Conservation (phyloP, 2,113 vertebrate genomes). For the Nothobranchius furzeri region DNA sequence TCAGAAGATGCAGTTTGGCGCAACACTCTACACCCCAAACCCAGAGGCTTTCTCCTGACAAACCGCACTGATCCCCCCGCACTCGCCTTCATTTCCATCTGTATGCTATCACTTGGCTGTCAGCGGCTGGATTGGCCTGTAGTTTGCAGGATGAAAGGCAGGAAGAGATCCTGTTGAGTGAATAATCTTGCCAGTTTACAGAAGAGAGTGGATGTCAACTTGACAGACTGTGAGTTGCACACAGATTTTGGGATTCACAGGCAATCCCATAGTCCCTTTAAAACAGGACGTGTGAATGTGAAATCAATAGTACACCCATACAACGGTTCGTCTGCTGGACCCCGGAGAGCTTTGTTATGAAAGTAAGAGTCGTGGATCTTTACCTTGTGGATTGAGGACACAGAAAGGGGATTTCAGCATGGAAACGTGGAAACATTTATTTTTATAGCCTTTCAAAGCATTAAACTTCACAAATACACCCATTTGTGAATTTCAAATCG, state of each 20-base stretch:
- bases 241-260: conserved; percentile 78
- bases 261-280: conserved; percentile 80
- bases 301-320: conserved; percentile 86
- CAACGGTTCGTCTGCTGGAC: conserved; percentile 80
- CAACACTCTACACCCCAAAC: conserved; percentile 48
- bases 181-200: conserved; percentile 83
- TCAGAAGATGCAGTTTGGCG: conserved; percentile 39
- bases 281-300: conserved; percentile 81
- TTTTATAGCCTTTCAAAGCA: conserved; percentile 40
- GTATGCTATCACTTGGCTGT: conserved; percentile 80
- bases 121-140: conserved; percentile 77
- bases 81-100: conserved; percentile 77
- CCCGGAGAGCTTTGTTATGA: conserved; percentile 71
- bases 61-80: conserved; percentile 62
- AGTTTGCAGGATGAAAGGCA: conserved; percentile 78
- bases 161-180: conserved; percentile 82
- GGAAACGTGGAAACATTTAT: conserved; percentile 52
- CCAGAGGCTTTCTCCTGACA: conserved; percentile 66
- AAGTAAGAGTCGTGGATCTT: conserved; percentile 72
- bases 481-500: conserved; percentile 57
- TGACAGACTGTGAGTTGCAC: conserved; percentile 78
- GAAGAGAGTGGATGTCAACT: conserved; percentile 79
- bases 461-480: conserved; percentile 35
- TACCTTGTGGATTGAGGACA: conserved; percentile 75
- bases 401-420: conserved; percentile 60